Conservation (phyloP, 2,113 vertebrate genomes). For the Polypterus senegalus region DNA sequence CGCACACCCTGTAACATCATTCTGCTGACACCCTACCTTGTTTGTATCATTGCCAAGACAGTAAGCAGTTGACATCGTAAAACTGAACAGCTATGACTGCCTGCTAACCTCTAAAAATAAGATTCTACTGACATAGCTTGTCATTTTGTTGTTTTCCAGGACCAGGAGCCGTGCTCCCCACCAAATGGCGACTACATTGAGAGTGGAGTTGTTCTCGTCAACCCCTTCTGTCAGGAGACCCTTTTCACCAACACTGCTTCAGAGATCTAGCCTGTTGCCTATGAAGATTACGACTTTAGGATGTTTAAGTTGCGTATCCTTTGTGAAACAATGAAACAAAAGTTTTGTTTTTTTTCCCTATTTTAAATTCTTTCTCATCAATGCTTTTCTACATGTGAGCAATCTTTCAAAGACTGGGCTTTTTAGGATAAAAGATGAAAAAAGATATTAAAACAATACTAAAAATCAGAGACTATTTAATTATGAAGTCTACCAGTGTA, state of each 20-base stretch:
- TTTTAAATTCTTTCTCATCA: slow-evolving; percentile 53
- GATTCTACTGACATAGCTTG: too few relatives aligned
- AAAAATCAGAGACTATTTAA: slow-evolving; percentile 42
- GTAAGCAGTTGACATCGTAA: too few relatives aligned
- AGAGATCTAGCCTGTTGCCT: slow-evolving; percentile 55
- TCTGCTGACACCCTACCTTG: too few relatives aligned
- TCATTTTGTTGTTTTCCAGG: slow-evolving; percentile 48
- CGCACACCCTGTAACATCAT: too few relatives aligned
- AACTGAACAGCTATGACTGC: too few relatives aligned
- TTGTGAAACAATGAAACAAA: slow-evolving; percentile 55
- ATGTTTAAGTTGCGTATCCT: slow-evolving; percentile 33
- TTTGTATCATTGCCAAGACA: too few relatives aligned
- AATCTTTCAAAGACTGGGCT: slow-evolving; percentile 74
- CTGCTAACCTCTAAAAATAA: too few relatives aligned
- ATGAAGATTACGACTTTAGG: neutral
- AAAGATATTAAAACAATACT: slow-evolving; percentile 21
- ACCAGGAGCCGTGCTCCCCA: slow-evolving; percentile 81
- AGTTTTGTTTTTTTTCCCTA: slow-evolving; percentile 51
- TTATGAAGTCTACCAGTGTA: slow-evolving; percentile 46
- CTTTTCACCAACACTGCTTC: slow-evolving; percentile 83
- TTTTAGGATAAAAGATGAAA: slow-evolving; percentile 76
- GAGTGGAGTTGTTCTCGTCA: slow-evolving; percentile 91
- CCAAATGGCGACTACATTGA: slow-evolving; percentile 85
- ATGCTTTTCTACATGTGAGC: slow-evolving; percentile 80
- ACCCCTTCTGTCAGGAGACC: slow-evolving; percentile 94